A percentile compares a stretch with the other conserved stretches of the same genome.
These are phyloP conservation scores for Anthopleura xanthogrammica DNA, from an alignment of 92 coral and sea anemone species.

Conservation along the genomic window DNA sequence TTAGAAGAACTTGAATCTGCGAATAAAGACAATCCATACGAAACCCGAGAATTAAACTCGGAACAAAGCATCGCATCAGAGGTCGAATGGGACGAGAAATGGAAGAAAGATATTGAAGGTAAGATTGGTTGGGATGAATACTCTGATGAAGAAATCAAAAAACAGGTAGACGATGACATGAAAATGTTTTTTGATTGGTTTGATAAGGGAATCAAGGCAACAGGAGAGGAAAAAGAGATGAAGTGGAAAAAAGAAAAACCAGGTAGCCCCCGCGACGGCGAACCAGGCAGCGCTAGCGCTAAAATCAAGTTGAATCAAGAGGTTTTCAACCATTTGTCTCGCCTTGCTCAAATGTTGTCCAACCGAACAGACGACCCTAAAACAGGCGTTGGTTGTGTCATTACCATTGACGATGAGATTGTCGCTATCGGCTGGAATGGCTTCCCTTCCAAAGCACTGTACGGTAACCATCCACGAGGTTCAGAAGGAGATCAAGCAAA, in stretches of 20 bases:
- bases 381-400: slow-evolving; percentile 33
- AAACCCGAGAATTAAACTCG: too few relatives aligned
- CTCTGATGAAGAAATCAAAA: background rate
- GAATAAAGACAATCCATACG: background rate
- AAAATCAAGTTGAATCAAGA: too few relatives aligned
- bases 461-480: slow-evolving; percentile 20
- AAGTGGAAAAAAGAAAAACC: background rate
- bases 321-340: background rate
- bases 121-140: too few relatives aligned
- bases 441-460: slow-evolving; percentile 38
- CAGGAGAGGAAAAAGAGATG: background rate
- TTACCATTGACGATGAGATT: background rate
- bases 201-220: background rate
- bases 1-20: background rate
- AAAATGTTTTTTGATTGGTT: background rate
- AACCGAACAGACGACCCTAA: slow-evolving; percentile 47
- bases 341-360: slow-evolving; percentile 27
- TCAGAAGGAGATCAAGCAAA: background rate
- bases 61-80: too few relatives aligned
- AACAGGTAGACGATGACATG: background rate
- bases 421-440: slow-evolving; percentile 39
- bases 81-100: too few relatives aligned
- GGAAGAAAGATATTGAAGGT: too few relatives aligned
- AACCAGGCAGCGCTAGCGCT: too few relatives aligned
- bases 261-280: too few relatives aligned